Base-by-base conservation (phyloP, 2,888 invertebrate genomes). In the Phaonia tiefii region DNA sequence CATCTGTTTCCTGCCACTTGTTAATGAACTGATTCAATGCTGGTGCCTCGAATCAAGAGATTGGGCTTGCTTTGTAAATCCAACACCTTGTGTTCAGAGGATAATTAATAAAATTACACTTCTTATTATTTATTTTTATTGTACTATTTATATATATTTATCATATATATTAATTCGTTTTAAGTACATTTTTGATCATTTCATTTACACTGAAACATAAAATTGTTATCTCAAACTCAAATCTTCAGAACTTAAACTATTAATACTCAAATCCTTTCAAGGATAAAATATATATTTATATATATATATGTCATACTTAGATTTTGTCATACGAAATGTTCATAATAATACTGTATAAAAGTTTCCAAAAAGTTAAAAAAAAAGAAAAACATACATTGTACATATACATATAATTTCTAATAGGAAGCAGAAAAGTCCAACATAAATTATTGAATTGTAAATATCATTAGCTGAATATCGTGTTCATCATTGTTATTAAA, bases 141-240 rank as follows among this genome's bases (percentile, higher is more conserved):
- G 39, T 42, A 63, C 63, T 63, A 63, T 39, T 60, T 39, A 63
- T 63, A n/a, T 63, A 13, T 63, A 11, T 20, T 63, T 17, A 39
- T 63, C 39, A 42, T 60, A 39, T 63, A 22, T 39, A 63, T 63
- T 63, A 22, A 37, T 63, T 63, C 15, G 10, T 42, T 20, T 63
- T 63, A 63, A 63, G 63, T 63, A 63, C 63, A 63, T 63, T 42
- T 31, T 54, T 63, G n/a, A 7, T 63, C 42, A 22, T 63, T 63
- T 20, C 39, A 17, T 63, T 63, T 63, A 63, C 63, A 63, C 20
- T n/a, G 39, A 39, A 63, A 54, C 17, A 17, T 63, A 42, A 20
- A 63, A 39, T 37, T 42, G 15, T 39, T 63, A 42, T 37, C 60
- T 60, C 39, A 37, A 60, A 60, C 60, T 60, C 39, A 60, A 60